These are phyloP conservation scores for Samia ricini DNA, from an alignment of 1,140 invertebrate genomes.

Conservation along the genomic window DNA sequence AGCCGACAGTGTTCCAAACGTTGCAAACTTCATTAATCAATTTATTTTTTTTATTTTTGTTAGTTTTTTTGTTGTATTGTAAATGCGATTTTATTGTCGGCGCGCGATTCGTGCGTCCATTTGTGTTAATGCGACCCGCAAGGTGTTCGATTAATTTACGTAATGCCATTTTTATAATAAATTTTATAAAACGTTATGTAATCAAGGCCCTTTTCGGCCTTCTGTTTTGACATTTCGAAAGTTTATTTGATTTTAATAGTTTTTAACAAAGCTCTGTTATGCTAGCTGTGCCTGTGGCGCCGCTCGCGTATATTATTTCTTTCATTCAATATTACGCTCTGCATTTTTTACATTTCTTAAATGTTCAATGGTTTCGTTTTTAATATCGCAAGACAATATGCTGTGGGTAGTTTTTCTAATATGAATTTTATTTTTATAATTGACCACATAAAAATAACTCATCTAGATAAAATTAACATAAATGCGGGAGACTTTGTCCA, in stretches of 20 bases:
- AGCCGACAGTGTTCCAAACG: conserved; percentile 30
- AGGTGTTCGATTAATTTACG: conserved; percentile 65
- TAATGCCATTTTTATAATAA: conserved; percentile 64
- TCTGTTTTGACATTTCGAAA: conserved; percentile 13
- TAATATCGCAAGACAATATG: too few species aligned
- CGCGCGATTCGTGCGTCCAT: conserved; percentile 56
- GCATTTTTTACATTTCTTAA: too few species aligned
- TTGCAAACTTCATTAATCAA: conserved; percentile 62
- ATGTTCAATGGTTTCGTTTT: too few species aligned
- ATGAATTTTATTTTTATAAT: too few species aligned
- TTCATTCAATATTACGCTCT: too few species aligned
- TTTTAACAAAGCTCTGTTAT: too few species aligned
- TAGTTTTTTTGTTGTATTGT: conserved; percentile 19
- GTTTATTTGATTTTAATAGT: background rate
- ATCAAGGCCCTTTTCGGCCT: background rate
- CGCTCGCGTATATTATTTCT: too few species aligned
- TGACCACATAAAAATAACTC: too few species aligned
- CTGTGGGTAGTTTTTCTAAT: too few species aligned
- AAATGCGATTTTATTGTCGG: conserved; percentile 73
- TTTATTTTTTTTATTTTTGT: conserved; percentile 50
- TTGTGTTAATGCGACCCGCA: conserved; percentile 68
- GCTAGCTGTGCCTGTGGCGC: too few species aligned
- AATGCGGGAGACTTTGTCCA: too few species aligned
- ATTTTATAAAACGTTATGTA: conserved; percentile 14
- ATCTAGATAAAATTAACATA: too few species aligned